Conservation (phyloP, 2,797 vertebrate species). For the Enteromius argenteus region DNA sequence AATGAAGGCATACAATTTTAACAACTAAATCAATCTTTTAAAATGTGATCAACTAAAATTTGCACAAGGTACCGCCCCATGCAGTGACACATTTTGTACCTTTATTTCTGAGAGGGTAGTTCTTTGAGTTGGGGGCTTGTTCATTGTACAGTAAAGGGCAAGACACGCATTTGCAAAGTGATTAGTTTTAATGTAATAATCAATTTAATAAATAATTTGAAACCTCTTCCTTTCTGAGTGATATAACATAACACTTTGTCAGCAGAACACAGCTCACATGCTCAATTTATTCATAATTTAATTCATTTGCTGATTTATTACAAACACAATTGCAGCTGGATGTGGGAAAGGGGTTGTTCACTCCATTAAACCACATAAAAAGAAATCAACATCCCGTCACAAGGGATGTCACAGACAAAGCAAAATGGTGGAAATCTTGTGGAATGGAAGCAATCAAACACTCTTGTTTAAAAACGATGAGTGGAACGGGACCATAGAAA, state of each 20-base stretch:
- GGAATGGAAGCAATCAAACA: neutral
- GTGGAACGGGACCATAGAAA: neutral
- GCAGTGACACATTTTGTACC: too few relatives aligned
- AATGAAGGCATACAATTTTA: too few relatives aligned
- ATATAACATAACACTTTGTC: neutral
- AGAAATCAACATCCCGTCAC: conserved; percentile 9
- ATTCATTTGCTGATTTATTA: neutral
- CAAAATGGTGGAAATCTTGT: neutral
- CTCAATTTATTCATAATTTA: neutral
- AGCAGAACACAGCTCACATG: neutral
- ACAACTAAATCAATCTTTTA: too few relatives aligned
- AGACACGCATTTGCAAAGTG: neutral
- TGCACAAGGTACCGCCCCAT: too few relatives aligned
- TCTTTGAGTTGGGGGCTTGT: neutral
- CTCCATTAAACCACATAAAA: conserved; percentile 17
- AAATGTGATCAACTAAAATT: too few relatives aligned
- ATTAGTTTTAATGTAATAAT: neutral
- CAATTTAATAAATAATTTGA: neutral
- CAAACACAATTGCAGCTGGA: conserved; percentile 2
- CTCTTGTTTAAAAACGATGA: neutral
- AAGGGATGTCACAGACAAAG: neutral
- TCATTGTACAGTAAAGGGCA: neutral
- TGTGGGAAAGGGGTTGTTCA: neutral
- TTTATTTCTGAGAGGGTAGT: neutral
- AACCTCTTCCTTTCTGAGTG: neutral